Evolutionary conservation across 2,797 vertebrate genomes (phyloP), one percentile per base, ranked within the genome.

Genomic region (Champsocephalus gunnari): DNA sequence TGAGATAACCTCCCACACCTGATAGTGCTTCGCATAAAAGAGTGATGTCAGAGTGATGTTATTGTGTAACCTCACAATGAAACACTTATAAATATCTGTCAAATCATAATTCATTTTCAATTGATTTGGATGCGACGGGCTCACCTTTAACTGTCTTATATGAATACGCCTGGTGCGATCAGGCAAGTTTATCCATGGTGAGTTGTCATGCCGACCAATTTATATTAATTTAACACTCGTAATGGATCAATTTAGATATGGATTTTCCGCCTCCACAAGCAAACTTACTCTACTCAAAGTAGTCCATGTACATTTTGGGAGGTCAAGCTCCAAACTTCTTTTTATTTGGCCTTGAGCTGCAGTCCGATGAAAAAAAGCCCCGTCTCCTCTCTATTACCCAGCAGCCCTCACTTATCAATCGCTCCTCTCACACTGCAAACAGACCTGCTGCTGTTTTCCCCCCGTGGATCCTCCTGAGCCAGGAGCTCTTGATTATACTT

Each of bases 371-470:
- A 87, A 87, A 81, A 79, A 79, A 76, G 64, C 54, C 53, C 61
- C 34, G 67, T 76, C 82, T 82, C 54, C 41, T 78, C 86, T 81
- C 80, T 53, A 71, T 76, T 71, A 85, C 73, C 85, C 70, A 65
- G 76, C 73, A 78, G 77, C 80, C 66, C 71, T 66, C 79, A 61
- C 82, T 89, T 60, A 82, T 90, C 86, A 77, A 88, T 81, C 81
- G 17, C 60, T 17, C 65, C 56, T 8, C 48, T 49, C 64, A n/a
- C 62, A 21, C 69, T 43, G 75, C 69, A 84, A 88, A 89, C 87
- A 90, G 79, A 85, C 77, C 59, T 59, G 81, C 83, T 70, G 75
- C 82, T 79, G 78, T 71, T 80, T 72, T 43, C 48, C 49, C 75
- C 78, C 76, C 1, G 32, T 64, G 78, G 66, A 66, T 79, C 77